Conservation (phyloP, 2,797 vertebrate species). For the Adrianichthys oophorus region DNA sequence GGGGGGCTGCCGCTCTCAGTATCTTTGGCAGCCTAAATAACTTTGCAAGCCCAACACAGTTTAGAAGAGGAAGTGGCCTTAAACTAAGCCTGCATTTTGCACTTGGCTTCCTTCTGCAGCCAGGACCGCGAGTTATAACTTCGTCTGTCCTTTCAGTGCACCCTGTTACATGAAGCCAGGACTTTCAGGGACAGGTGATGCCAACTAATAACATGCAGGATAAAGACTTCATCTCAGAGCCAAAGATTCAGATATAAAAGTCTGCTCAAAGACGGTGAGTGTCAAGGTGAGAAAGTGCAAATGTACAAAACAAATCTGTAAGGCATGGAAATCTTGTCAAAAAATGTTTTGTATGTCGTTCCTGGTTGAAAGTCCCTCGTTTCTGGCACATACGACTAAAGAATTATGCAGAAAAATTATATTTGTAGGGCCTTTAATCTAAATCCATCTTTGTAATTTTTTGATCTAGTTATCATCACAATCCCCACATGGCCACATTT, state of each 20-base stretch:
- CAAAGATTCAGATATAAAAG: slow-evolving; percentile 36
- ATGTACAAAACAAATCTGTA: too few species aligned
- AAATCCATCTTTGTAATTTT: too few species aligned
- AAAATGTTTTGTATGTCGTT: too few species aligned
- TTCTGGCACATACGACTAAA: too few species aligned
- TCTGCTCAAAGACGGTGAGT: not conserved
- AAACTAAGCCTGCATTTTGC: slow-evolving; percentile 36
- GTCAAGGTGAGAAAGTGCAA: too few species aligned
- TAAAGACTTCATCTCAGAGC: slow-evolving; percentile 52
- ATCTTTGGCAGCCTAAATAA: slow-evolving; percentile 32
- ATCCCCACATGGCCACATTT: too few species aligned
- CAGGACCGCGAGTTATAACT: slow-evolving; percentile 34
- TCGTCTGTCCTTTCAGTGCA: slow-evolving; percentile 32
- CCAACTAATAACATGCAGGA: slow-evolving; percentile 34
- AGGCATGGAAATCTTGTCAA: too few species aligned
- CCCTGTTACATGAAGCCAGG: slow-evolving; percentile 33
- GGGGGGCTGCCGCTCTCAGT: slow-evolving; percentile 10
- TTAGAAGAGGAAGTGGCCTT: slow-evolving; percentile 17
- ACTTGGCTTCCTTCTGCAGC: slow-evolving; percentile 22
- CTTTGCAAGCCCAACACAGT: slow-evolving; percentile 22
- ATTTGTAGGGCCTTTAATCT: too few species aligned
- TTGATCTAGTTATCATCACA: too few species aligned
- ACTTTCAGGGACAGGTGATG: slow-evolving; percentile 54
- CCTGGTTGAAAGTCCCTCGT: too few species aligned
- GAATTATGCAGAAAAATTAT: too few species aligned